Base-by-base conservation (phyloP, 2,888 invertebrate species). In the Microplitis deprimator region DNA sequence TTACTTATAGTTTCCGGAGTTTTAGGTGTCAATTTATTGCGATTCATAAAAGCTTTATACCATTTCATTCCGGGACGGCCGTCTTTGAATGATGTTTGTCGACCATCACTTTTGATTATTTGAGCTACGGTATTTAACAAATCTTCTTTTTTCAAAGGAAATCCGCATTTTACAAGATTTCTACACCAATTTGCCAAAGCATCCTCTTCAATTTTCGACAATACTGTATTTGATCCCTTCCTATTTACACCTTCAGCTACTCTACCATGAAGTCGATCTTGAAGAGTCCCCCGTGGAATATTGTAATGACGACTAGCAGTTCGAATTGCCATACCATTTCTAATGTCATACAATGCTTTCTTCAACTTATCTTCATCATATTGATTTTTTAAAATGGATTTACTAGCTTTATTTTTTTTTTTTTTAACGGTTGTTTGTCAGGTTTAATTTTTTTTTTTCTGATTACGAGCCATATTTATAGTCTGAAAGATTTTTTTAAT, bases 1-100 rank as follows among this genome's bases (percentile, higher is more conserved):
- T 85, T 86, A 59, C 77, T 78, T 13, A 83, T 83, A 79, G 75
- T 76, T 80, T 87, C 86, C 7, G 86, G 81, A 81, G 75, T 75
- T 38, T 60, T 59, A n/a, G 62, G 69, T 39, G 85, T 77, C 75
- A 83, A 82, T 20, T 82, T 83, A 81, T 87, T 81, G 71, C 86
- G 77, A 64, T 79, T 81, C 60, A 86, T 79, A 79, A 87, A 87
- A 59, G 75, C 81, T 50, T 50, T 13, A 72, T 83, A 86, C 84
- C 85, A 86, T 68, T 76, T 83, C 79, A 82, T 79, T 17, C 78
- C 80, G 10, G 81, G 82, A 10, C 75, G 50, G 61, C 76, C 80
- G 71, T 80, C 64, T 67, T 70, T 79, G 13, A 79, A 79, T 75
- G 73, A 20, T 17, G 62, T 62, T 61, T 59, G 8, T 5, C 29